phyloP scores from a whole-genome alignment of 2,113 vertebrate genomes.

The Eurystomus gularis region DNA sequence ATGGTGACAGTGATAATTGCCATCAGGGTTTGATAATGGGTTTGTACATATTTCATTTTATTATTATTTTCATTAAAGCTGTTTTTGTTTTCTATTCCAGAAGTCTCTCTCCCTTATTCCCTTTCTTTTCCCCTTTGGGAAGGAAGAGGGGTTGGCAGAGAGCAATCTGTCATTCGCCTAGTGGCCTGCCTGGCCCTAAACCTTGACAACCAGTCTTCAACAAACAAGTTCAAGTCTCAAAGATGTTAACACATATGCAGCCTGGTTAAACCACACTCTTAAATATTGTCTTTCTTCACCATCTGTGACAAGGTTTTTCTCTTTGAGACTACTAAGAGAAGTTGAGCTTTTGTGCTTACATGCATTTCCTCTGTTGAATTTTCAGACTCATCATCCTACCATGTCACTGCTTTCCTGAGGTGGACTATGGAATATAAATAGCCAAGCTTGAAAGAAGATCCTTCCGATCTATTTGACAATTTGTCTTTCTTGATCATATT shows the following conservation, averaged over 20 bases:
- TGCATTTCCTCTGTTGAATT: constrained; percentile 18
- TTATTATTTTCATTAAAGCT: too few species aligned
- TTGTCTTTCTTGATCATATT: constrained; percentile 11
- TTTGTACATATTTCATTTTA: too few species aligned
- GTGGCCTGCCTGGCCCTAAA: too few species aligned
- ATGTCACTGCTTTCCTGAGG: not conserved
- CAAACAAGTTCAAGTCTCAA: not conserved
- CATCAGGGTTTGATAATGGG: too few species aligned
- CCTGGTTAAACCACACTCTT: constrained; percentile 30
- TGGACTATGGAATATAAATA: not conserved
- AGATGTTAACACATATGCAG: constrained; percentile 23
- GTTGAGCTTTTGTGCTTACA: not conserved
- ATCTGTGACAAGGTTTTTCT: constrained; percentile 36
- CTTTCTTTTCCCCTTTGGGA: too few species aligned
- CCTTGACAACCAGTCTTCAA: not conserved
- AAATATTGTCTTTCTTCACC: constrained; percentile 39
- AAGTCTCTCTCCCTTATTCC: too few species aligned
- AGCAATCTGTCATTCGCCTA: too few species aligned
- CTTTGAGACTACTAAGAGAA: constrained; percentile 36
- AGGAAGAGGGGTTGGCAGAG: too few species aligned
- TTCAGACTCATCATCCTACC: constrained; percentile 18
- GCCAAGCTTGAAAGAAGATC: not conserved
- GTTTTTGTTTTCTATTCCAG: too few species aligned
- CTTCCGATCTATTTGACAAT: not conserved
- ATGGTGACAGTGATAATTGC: too few species aligned